Percentiles rank a stretch among this genome's conserved stretches.
phyloP scores from a whole-genome alignment of 2,888 invertebrate genomes.

The Plusia festucae region DNA sequence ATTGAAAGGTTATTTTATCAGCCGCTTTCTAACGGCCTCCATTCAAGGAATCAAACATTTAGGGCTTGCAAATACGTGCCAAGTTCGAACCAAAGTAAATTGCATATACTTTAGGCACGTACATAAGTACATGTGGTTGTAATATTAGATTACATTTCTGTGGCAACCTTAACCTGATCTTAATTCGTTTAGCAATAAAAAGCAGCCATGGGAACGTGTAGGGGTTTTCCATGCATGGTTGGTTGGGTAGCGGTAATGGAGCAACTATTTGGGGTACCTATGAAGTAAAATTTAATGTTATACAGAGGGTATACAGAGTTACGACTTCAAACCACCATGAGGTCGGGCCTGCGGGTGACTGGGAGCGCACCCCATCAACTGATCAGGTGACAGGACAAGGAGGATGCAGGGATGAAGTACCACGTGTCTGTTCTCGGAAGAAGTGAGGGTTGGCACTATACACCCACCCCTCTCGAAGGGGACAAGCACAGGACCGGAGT shows the following conservation, averaged over 20 bases:
- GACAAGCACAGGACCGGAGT: no score
- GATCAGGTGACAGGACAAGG: no score
- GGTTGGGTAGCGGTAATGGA: not conserved
- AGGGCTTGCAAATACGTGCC: conserved; percentile 52
- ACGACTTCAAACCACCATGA: no score
- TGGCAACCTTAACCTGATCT: conserved; percentile 42
- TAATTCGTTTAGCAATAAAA: conserved; percentile 29
- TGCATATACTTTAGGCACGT: conserved; percentile 40
- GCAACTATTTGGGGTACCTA: not conserved
- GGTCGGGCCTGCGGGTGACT: no score
- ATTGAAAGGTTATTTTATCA: conserved; percentile 31
- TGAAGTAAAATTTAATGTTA: no score
- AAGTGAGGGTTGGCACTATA: no score
- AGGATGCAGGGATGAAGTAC: no score
- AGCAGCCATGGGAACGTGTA: conserved; percentile 5
- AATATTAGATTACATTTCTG: conserved; percentile 40
- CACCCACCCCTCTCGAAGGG: no score
- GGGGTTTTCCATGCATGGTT: conserved; percentile 18
- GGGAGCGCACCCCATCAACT: no score
- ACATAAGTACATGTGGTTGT: conserved; percentile 32
- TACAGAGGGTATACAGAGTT: no score
- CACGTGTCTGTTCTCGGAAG: no score
- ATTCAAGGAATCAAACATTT: conserved; percentile 43
- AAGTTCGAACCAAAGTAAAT: conserved; percentile 25
- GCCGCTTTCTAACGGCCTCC: conserved; percentile 50